These are phyloP conservation scores for Pandemis heparana DNA, from an alignment of 2,888 invertebrate species.

Conservation along the genomic window DNA sequence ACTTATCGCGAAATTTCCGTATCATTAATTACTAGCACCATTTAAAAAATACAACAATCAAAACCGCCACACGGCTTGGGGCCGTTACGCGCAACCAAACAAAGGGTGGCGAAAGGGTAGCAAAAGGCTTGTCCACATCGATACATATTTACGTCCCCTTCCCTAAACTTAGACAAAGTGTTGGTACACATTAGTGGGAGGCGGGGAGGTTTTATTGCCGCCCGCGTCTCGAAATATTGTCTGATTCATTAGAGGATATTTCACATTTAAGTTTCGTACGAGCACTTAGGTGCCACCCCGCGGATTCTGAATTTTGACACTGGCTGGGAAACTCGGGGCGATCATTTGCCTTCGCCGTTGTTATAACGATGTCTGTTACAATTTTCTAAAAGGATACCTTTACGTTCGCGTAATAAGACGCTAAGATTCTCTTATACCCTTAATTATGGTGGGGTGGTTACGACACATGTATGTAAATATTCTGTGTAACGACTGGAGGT, in stretches of 20 bases:
- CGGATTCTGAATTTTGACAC: conserved; percentile 38
- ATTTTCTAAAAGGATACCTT: conserved; percentile 85
- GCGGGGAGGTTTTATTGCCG: conserved; percentile 81
- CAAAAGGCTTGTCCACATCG: conserved; percentile 70
- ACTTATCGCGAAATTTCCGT: too few relatives aligned
- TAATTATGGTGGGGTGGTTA: conserved; percentile 82
- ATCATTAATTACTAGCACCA: background rate
- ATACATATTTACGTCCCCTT: conserved; percentile 80
- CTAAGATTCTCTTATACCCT: conserved; percentile 85
- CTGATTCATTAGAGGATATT: conserved; percentile 86
- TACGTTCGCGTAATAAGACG: conserved; percentile 84
- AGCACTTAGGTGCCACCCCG: conserved; percentile 66
- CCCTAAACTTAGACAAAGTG: conserved; percentile 80
- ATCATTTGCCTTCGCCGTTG: conserved; percentile 72
- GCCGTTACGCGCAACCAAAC: conserved; percentile 15
- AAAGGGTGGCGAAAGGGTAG: conserved; percentile 40
- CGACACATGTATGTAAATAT: conserved; percentile 86
- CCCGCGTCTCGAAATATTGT: conserved; percentile 85
- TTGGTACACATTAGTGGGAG: conserved; percentile 81
- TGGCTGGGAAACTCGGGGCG: conserved; percentile 69
- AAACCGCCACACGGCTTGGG: conserved; percentile 4
- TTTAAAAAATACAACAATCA: conserved; percentile 14
- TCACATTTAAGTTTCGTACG: conserved; percentile 83
- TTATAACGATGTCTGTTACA: conserved; percentile 80
- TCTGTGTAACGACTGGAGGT: conserved; percentile 80